Conservation (phyloP, 2,888 invertebrate species). For the Pyrocoelia pectoralis region DNA sequence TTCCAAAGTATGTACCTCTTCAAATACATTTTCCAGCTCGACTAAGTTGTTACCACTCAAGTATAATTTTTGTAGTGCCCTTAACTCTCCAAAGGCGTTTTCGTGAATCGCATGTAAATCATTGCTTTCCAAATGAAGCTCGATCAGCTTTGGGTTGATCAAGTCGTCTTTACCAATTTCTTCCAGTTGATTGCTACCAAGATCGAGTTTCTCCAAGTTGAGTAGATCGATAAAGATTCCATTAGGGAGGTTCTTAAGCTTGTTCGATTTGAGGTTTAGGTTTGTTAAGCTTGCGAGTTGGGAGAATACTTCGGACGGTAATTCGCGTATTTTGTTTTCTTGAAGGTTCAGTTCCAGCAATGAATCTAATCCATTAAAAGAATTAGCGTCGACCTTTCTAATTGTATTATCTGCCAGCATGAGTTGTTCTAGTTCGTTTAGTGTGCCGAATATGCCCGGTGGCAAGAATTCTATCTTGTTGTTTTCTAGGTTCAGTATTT, state of each 20-base stretch:
- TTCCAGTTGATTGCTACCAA: constrained; percentile 47
- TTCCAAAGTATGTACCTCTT: neutral
- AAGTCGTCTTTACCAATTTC: constrained; percentile 42
- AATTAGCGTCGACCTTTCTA: constrained; percentile 46
- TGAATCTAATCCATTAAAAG: constrained; percentile 50
- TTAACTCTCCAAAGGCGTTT: constrained; percentile 46
- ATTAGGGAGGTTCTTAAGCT: constrained; percentile 46
- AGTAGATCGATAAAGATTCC: constrained; percentile 48
- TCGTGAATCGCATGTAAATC: constrained; percentile 42
- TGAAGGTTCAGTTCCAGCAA: constrained; percentile 48
- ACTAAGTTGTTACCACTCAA: constrained; percentile 48
- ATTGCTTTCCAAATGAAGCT: constrained; percentile 49
- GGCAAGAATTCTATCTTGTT: constrained; percentile 51
- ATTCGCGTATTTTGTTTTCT: constrained; percentile 48
- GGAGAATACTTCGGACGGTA: constrained; percentile 48
- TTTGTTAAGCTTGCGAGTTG: constrained; percentile 45
- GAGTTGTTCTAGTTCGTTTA: constrained; percentile 52
- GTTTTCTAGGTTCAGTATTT: constrained; percentile 47
- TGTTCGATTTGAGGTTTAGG: constrained; percentile 47
- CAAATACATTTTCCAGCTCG: constrained; percentile 33
- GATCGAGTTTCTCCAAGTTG: constrained; percentile 45
- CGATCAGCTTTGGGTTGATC: constrained; percentile 38
- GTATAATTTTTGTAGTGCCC: constrained; percentile 48
- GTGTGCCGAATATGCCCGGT: constrained; percentile 52
- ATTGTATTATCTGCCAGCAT: constrained; percentile 52